Conservation (phyloP, 2,113 vertebrate genomes). For the Gobius niger region DNA sequence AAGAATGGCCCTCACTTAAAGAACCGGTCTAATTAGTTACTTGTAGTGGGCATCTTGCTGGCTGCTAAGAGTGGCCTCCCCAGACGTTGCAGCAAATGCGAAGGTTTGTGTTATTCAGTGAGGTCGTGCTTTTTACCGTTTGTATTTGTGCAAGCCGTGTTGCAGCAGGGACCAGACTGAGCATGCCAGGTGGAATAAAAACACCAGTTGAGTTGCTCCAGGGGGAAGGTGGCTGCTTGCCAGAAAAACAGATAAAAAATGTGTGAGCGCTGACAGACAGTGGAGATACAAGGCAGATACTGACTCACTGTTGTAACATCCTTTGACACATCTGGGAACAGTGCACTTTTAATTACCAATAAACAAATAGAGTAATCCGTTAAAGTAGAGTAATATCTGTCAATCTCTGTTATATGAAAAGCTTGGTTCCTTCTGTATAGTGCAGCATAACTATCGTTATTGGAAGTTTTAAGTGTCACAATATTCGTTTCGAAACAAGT, state of each 20-base stretch:
- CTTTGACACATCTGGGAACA: background rate
- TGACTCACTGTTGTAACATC: background rate
- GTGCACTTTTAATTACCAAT: background rate
- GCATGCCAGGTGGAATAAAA: constrained; percentile 22
- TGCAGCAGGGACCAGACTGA: constrained; percentile 14
- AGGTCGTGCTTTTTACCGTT: constrained; percentile 23
- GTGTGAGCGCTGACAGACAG: constrained; percentile 6
- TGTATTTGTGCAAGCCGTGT: constrained; percentile 9
- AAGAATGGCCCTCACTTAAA: background rate
- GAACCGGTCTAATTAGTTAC: constrained; percentile 38
- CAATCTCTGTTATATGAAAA: too few relatives aligned
- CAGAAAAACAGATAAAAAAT: constrained; percentile 15
- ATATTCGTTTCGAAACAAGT: too few relatives aligned
- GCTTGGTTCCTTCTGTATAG: too few relatives aligned
- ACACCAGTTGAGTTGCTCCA: constrained; percentile 25
- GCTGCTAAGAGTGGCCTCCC: constrained; percentile 23
- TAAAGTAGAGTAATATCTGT: background rate
- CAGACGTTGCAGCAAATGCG: background rate
- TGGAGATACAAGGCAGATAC: background rate
- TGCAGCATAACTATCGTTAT: too few relatives aligned
- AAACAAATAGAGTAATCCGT: background rate
- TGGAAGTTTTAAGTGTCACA: too few relatives aligned
- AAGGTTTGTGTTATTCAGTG: constrained; percentile 1
- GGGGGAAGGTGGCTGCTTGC: constrained; percentile 17
- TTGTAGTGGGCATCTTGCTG: constrained; percentile 39